A percentile compares a stretch with the other conserved stretches of the same genome.
These are phyloP conservation scores for Caenorhabditis auriculariae DNA, from an alignment of 2,888 invertebrate species.

Conservation along the genomic window DNA sequence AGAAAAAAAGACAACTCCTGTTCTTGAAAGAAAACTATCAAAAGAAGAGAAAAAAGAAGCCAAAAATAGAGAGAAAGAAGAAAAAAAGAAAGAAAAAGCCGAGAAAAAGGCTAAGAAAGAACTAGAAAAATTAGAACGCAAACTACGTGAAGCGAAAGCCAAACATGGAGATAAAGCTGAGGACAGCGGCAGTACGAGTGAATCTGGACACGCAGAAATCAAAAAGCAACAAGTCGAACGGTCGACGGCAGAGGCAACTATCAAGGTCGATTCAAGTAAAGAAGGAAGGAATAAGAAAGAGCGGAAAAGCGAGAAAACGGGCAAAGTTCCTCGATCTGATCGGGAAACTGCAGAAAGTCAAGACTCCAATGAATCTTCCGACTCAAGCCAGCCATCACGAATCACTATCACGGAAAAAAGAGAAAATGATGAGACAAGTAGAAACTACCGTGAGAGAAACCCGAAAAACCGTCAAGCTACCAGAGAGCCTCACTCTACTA, in stretches of 20 bases:
- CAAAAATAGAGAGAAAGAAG: constrained; percentile 28
- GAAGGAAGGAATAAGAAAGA: constrained; percentile 2
- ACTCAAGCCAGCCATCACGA: background rate
- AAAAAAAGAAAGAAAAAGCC: constrained; percentile 32
- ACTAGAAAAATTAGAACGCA: constrained; percentile 15
- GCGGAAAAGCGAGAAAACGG: background rate
- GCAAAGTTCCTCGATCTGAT: background rate
- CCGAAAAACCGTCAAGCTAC: constrained; percentile 8
- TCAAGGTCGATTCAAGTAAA: constrained; percentile 3
- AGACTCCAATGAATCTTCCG: background rate
- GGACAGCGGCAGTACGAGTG: too few species aligned
- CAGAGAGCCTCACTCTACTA: too few species aligned
- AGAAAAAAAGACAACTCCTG: constrained; percentile 1
- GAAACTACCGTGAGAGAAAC: background rate
- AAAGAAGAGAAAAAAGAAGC: constrained; percentile 33
- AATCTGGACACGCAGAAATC: constrained; percentile 21
- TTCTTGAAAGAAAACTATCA: constrained; percentile 9
- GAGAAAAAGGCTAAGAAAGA: constrained; percentile 12
- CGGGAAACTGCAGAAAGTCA: too few species aligned
- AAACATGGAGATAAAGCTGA: constrained; percentile 8
- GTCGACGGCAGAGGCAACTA: constrained; percentile 13
- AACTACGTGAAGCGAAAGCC: background rate
- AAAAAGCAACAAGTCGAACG: background rate
- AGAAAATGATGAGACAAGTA: background rate
- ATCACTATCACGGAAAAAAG: constrained; percentile 3